These are phyloP conservation scores for Drosophila sproati DNA, from an alignment of 1,140 invertebrate genomes.

Conservation along the genomic window DNA sequence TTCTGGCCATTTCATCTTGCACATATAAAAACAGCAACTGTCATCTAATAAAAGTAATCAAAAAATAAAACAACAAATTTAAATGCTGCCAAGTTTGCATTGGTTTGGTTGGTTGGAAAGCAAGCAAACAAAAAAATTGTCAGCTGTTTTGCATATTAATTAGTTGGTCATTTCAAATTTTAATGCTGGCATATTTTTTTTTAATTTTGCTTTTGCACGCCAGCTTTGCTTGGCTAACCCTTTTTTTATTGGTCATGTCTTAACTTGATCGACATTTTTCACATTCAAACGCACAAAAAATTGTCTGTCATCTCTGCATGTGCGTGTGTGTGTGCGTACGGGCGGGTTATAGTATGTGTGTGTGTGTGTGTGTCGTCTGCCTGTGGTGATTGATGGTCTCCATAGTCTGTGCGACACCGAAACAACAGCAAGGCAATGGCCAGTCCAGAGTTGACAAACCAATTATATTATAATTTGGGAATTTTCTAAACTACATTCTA, in stretches of 20 bases:
- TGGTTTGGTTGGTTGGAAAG: slow-evolving; percentile 14
- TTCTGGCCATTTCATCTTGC: not conserved
- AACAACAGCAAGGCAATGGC: not conserved
- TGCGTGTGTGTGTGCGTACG: slow-evolving; percentile 1
- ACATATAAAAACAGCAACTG: not conserved
- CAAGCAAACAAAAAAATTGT: not conserved
- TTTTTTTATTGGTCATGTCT: slow-evolving; percentile 64
- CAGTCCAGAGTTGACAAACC: slow-evolving; percentile 28
- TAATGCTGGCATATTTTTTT: slow-evolving; percentile 1
- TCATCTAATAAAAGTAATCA: slow-evolving; percentile 42
- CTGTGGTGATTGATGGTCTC: slow-evolving; percentile 38
- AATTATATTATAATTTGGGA: slow-evolving; percentile 35
- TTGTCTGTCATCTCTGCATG: slow-evolving; percentile 23
- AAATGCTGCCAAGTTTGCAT: slow-evolving; percentile 32
- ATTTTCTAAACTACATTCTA: slow-evolving; percentile 15
- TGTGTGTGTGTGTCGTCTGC: not conserved
- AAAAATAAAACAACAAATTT: not conserved
- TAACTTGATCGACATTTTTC: slow-evolving; percentile 65
- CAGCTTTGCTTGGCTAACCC: slow-evolving; percentile 25
- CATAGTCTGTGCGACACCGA: not conserved
- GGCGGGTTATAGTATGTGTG: slow-evolving; percentile 1
- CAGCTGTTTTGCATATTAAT: slow-evolving; percentile 66
- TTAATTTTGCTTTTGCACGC: not conserved
- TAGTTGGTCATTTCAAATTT: slow-evolving; percentile 43
- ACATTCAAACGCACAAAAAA: slow-evolving; percentile 27